Percentiles rank a stretch among this genome's conserved stretches.
Conservation (phyloP, 2,797 vertebrate genomes). For the Acrossocheilus fasciatus region DNA sequence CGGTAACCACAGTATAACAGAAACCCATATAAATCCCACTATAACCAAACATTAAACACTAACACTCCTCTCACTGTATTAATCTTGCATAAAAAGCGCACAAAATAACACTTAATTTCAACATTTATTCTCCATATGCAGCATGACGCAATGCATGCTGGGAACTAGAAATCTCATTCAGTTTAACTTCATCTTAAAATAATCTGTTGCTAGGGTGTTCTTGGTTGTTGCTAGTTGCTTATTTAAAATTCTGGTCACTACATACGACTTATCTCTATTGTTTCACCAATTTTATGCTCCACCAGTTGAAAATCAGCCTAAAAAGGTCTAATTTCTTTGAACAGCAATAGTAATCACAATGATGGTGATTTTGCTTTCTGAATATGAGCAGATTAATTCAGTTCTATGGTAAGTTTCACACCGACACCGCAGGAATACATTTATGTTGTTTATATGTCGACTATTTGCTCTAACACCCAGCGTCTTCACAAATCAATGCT, state of each 20-base stretch:
- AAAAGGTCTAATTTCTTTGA: not conserved
- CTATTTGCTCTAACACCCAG: conserved; percentile 27
- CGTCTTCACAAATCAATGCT: conserved; percentile 51
- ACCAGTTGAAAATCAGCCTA: not conserved
- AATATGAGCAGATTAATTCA: conserved; percentile 3
- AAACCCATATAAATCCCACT: not conserved
- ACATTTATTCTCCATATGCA: not conserved
- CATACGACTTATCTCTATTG: not conserved
- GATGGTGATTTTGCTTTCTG: not conserved
- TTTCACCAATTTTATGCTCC: not conserved
- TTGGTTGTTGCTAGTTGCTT: not conserved
- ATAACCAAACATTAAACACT: not conserved
- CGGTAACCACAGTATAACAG: not conserved
- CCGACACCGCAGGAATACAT: conserved; percentile 12
- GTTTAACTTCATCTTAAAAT: not conserved
- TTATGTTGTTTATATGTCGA: conserved; percentile 42
- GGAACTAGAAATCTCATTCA: not conserved
- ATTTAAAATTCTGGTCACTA: not conserved
- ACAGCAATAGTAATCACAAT: not conserved
- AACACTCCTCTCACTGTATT: not conserved
- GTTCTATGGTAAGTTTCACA: not conserved
- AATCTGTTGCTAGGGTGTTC: not conserved
- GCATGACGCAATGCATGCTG: not conserved
- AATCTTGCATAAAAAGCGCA: not conserved
- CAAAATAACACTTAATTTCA: not conserved